Evolutionary conservation across 2,888 invertebrate genomes (phyloP).

Genomic region (Lordiphosa fenestrarum): DNA sequence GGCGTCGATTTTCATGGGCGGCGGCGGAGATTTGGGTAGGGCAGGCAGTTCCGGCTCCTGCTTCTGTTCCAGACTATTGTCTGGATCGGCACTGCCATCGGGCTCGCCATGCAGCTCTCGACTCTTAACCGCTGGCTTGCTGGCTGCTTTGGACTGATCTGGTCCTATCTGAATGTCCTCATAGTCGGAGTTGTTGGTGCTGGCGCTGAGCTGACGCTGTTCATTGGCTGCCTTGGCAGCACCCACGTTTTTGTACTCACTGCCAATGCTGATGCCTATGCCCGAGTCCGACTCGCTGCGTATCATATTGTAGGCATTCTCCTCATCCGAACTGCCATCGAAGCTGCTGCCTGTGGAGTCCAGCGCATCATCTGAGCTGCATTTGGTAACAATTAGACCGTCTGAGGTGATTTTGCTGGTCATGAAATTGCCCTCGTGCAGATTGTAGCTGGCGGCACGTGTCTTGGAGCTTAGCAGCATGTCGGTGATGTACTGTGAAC

Average conservation of each 20-base stretch:
- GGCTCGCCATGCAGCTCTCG: slow-evolving; percentile 91
- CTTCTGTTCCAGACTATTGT: slow-evolving; percentile 84
- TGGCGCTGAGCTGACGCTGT: slow-evolving; percentile 68
- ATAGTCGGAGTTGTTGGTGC: slow-evolving; percentile 79
- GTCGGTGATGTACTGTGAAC: slow-evolving; percentile 80
- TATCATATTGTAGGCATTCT: slow-evolving; percentile 80
- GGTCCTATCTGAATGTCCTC: slow-evolving; percentile 79
- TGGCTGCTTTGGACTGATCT: slow-evolving; percentile 50
- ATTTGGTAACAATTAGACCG: slow-evolving; percentile 80
- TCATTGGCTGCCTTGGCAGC: slow-evolving; percentile 43
- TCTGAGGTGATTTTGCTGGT: slow-evolving; percentile 81
- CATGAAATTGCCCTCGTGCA: slow-evolving; percentile 80
- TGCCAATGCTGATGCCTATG: slow-evolving; percentile 80
- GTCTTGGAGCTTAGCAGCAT: slow-evolving; percentile 80
- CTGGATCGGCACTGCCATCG: slow-evolving; percentile 92
- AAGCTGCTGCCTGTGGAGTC: slow-evolving; percentile 80
- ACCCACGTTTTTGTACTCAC: slow-evolving; percentile 71
- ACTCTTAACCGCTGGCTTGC: slow-evolving; percentile 82
- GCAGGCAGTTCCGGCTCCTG: slow-evolving; percentile 81
- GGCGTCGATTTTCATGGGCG: slow-evolving; percentile 79
- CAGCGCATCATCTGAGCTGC: slow-evolving; percentile 79
- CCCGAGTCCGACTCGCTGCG: slow-evolving; percentile 80
- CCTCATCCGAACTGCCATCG: slow-evolving; percentile 80
- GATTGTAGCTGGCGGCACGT: slow-evolving; percentile 78
- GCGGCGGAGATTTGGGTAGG: slow-evolving; percentile 82